A percentile compares a stretch with the other conserved stretches of the same genome.
Conservation (phyloP, 2,888 invertebrate species). For the Synergus laeviventris region DNA sequence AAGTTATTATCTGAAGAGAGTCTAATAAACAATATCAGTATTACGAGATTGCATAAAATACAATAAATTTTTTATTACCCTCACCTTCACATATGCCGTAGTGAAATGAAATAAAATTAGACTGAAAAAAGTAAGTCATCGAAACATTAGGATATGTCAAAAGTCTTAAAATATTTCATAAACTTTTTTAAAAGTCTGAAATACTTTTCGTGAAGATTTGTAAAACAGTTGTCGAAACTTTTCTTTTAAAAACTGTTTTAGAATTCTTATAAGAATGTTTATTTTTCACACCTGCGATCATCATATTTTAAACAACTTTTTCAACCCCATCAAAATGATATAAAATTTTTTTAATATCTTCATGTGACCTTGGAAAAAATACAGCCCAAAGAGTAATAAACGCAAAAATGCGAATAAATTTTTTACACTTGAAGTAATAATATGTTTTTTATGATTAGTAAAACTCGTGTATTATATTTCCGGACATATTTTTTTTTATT, state of each 20-base stretch:
- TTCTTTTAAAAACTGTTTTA: too few species aligned
- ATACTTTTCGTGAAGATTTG: too few species aligned
- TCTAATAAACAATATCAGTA: background rate
- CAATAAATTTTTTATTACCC: background rate
- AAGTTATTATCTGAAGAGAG: background rate
- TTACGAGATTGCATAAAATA: background rate
- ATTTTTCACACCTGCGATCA: background rate
- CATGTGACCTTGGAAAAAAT: constrained; percentile 12
- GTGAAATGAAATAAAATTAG: too few species aligned
- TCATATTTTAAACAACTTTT: background rate
- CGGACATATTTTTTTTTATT: constrained; percentile 8
- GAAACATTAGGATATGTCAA: too few species aligned
- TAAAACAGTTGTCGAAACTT: too few species aligned
- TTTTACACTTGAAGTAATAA: constrained; percentile 11
- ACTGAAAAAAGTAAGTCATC: too few species aligned
- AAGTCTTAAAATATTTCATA: too few species aligned
- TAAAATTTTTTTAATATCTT: background rate
- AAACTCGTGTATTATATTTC: background rate
- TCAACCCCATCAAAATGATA: background rate
- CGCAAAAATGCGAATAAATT: background rate
- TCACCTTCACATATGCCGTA: background rate
- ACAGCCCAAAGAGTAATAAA: background rate
- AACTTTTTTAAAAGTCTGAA: too few species aligned
- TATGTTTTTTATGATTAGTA: constrained; percentile 30
- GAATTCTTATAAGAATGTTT: too few species aligned